Percentiles rank a stretch among this genome's conserved stretches.
phyloP scores from a whole-genome alignment of 2,888 invertebrate genomes.

The Dromius quadrimaculatus region DNA sequence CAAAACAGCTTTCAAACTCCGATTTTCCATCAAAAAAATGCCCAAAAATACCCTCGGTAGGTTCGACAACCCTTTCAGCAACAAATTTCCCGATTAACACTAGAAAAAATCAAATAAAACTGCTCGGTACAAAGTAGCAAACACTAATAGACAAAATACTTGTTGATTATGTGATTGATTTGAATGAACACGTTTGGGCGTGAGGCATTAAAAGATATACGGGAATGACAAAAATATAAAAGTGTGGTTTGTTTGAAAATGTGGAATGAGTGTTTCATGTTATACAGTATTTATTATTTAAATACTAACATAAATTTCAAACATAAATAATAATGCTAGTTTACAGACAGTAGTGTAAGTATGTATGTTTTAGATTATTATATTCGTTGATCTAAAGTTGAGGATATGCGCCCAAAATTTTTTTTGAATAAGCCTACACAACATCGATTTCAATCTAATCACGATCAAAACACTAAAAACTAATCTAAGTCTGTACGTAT shows the following conservation, averaged over 20 bases:
- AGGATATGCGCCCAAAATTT: constrained; percentile 17
- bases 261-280: constrained; percentile 38
- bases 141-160: background rate
- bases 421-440: constrained; percentile 45
- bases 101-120: no score
- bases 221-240: constrained; percentile 6
- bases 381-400: constrained; percentile 34
- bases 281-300: constrained; percentile 49
- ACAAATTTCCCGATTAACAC: background rate
- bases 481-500: constrained; percentile 49
- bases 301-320: constrained; percentile 47
- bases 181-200: background rate
- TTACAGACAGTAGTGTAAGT: constrained; percentile 38
- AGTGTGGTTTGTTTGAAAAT: background rate
- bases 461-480: constrained; percentile 40
- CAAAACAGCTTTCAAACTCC: background rate
- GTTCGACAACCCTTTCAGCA: background rate
- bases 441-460: constrained; percentile 43
- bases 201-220: background rate
- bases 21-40: background rate
- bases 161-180: background rate
- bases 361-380: constrained; percentile 15
- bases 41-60: no score
- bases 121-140: background rate
- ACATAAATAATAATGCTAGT: constrained; percentile 45